These are phyloP conservation scores for Apis florea DNA, from an alignment of 1,140 invertebrate species.

Conservation along the genomic window DNA sequence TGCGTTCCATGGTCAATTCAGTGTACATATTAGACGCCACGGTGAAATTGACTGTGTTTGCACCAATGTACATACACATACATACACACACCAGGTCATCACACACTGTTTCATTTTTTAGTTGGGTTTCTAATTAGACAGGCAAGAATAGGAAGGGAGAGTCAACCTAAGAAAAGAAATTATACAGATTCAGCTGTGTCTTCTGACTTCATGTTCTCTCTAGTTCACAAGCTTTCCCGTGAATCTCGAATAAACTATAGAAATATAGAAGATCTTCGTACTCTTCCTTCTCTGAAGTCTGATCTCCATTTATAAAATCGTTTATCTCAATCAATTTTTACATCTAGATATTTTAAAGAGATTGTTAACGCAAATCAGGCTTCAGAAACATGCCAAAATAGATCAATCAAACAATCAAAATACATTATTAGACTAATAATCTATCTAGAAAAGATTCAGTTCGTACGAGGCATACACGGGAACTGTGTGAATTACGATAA, in stretches of 20 bases:
- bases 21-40: slow-evolving; percentile 25
- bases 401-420: slow-evolving; percentile 36
- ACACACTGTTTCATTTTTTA: background rate
- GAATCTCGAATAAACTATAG: background rate
- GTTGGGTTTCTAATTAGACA: slow-evolving; percentile 1
- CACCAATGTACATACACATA: slow-evolving; percentile 24
- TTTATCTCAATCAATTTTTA: background rate
- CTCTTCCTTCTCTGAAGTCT: too few relatives aligned
- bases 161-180: slow-evolving; percentile 23
- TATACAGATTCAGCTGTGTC: slow-evolving; percentile 19
- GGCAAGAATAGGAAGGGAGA: slow-evolving; percentile 10
- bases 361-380: background rate
- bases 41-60: background rate
- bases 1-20: background rate
- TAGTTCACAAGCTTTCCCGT: background rate
- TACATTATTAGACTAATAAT: slow-evolving; percentile 8
- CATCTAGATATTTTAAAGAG: background rate
- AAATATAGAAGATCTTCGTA: background rate
- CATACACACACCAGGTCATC: background rate
- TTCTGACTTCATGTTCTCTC: background rate
- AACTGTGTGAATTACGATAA: background rate
- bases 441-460: background rate
- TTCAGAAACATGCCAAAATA: background rate
- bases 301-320: background rate
- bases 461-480: background rate